Conservation (phyloP, 2,797 vertebrate genomes). For the Sebastiscus tertius region DNA sequence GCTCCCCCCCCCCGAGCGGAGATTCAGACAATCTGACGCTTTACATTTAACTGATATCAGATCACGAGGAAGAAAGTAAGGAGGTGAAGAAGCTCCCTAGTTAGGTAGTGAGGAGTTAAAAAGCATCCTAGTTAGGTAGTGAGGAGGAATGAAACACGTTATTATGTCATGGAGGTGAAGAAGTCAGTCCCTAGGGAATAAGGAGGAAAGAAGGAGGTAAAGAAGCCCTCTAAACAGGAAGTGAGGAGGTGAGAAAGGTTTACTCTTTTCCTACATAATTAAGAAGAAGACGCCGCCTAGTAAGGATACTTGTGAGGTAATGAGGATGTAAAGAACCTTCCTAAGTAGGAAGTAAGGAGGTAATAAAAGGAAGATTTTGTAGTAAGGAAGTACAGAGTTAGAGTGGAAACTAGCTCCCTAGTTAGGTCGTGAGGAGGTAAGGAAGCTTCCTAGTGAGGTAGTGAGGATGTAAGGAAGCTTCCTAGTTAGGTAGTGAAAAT, state of each 20-base stretch:
- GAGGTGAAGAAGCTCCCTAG: neutral
- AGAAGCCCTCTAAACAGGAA: neutral
- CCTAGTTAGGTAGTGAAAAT: neutral
- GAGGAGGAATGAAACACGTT: neutral
- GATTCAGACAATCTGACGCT: neutral
- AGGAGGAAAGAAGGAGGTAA: neutral
- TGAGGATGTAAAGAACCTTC: neutral
- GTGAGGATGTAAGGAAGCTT: fast-evolving
- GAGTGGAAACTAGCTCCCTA: no score
- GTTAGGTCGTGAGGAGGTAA: neutral
- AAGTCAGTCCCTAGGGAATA: neutral
- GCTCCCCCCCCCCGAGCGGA: neutral
- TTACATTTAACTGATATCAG: neutral
- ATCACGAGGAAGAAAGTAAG: neutral
- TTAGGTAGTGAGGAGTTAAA: neutral
- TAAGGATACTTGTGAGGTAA: neutral
- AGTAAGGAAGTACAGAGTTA: no score
- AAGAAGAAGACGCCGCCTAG: neutral
- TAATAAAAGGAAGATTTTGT: neutral
- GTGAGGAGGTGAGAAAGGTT: neutral
- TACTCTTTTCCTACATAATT: neutral
- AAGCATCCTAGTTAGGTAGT: neutral
- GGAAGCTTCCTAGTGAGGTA: neutral
- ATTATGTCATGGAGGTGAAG: neutral
- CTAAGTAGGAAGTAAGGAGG: neutral